These are phyloP conservation scores for Cancer borealis DNA, from an alignment of 2,888 invertebrate genomes.

Conservation along the genomic window DNA sequence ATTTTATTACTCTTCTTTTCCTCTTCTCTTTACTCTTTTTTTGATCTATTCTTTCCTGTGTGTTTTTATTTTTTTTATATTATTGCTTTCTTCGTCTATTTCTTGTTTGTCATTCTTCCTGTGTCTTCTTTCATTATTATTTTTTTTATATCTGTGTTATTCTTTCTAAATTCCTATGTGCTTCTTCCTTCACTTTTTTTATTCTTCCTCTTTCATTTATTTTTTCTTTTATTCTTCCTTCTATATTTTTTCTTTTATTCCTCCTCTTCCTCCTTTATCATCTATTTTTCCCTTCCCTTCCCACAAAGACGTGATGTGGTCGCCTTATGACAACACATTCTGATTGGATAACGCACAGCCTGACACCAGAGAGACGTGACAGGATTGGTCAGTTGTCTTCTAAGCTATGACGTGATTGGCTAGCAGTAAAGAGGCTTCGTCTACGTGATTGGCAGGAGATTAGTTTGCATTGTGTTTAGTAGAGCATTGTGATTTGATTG, in stretches of 20 bases:
- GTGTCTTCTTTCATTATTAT: neutral
- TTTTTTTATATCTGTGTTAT: neutral
- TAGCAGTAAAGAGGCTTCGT: neutral
- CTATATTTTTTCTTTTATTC: neutral
- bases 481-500: neutral
- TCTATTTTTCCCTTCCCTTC: neutral
- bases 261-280: neutral
- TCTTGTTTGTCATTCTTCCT: neutral
- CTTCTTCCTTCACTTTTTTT: neutral
- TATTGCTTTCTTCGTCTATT: neutral
- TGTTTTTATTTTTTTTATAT: neutral
- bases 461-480: neutral
- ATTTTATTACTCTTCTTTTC: neutral
- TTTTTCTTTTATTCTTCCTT: neutral
- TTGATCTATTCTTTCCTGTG: neutral
- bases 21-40: neutral
- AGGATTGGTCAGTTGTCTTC: slow-evolving; percentile 2
- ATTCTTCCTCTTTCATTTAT: neutral
- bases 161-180: neutral
- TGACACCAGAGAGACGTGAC: slow-evolving; percentile 5
- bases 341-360: neutral
- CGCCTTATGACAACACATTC: neutral
- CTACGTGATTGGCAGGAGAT: neutral
- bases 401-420: neutral
- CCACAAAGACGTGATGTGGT: neutral